phyloP scores from a whole-genome alignment of 2,797 vertebrate genomes.

The Sebastes iracundus region DNA sequence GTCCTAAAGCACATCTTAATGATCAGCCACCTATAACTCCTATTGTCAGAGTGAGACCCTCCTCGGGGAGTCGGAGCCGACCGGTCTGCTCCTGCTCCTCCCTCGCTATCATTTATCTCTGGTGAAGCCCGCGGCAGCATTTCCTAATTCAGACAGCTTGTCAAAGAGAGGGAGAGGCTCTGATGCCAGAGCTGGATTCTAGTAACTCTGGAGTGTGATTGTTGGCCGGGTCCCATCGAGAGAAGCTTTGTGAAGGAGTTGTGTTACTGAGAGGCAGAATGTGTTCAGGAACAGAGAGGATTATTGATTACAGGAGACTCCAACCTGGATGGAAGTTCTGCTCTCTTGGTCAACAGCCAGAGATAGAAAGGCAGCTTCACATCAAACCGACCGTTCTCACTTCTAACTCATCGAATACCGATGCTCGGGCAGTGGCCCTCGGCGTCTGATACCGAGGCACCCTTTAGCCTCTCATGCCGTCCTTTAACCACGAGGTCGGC shows the following conservation, averaged over 20 bases:
- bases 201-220: not conserved
- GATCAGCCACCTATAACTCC: slow-evolving; percentile 9
- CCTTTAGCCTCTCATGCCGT: no score
- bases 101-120: slow-evolving; percentile 23
- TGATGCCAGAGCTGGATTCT: not conserved
- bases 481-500: no score
- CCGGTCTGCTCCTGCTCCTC: not conserved
- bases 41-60: not conserved
- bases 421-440: no score
- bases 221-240: not conserved
- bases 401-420: no score
- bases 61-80: not conserved
- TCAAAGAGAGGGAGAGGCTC: slow-evolving; percentile 24
- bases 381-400: not conserved
- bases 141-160: slow-evolving; percentile 42
- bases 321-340: not conserved
- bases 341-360: not conserved
- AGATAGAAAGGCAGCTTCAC: not conserved
- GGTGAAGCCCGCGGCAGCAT: slow-evolving; percentile 9
- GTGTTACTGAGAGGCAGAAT: slow-evolving; percentile 4
- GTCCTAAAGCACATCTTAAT: slow-evolving; percentile 3
- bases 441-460: no score
- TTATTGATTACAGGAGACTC: slow-evolving; percentile 15
- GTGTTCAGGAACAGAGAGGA: not conserved
- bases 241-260: not conserved